Base-by-base conservation (phyloP, 2,113 vertebrate genomes). In the Indri indri region DNA sequence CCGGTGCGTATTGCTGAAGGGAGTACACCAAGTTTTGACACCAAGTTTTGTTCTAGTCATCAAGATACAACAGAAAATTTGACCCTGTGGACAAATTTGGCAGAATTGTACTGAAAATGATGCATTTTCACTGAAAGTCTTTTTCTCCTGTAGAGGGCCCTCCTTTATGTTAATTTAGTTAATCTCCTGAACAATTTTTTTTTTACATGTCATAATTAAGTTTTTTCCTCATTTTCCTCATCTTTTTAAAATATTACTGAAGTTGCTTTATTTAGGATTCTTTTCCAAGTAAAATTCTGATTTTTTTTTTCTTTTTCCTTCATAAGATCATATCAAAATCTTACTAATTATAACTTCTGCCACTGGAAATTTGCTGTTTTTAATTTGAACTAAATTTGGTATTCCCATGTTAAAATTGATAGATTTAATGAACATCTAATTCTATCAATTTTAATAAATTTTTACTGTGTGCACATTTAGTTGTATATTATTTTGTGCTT, bases 231-330 rank as follows among this genome's bases (percentile, higher is more conserved):
- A 68, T 14, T 70, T 65, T 92, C 16, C 42, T 9, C 10, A 73
- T 85, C 52, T 94, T 76, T 92, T 92, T 27, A n/a, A n/a, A 81
- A 68, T 77, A 61, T 76, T 66, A 83, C 27, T 79, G 4, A 93
- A 87, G 23, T 79, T 20, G 6, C 23, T 95, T 88, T 61, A 93
- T 50, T 87, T 50, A 50, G 20, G 25, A 87, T 90, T 87, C 17
- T 88, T 92, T 68, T 63, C n/a, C 16, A 88, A 37, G 88, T 80
- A 90, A 74, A 88, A 88, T 70, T 88, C 16, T 80, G 14, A 73
- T 45, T 54, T 22, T 25, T 37, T 42, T 92, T 93, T 83, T 40
- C 22, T 92, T 92, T 93, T 85, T 63, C 23, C 25, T 61, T 86
- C 42, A 17, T 83, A 95, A 93, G 40, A 11, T 32, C 34, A 6